A percentile compares a stretch with the other conserved stretches of the same genome.
These are phyloP conservation scores for Pipistrellus pipistrellus DNA, from an alignment of 2,797 vertebrate genomes.

Conservation along the genomic window DNA sequence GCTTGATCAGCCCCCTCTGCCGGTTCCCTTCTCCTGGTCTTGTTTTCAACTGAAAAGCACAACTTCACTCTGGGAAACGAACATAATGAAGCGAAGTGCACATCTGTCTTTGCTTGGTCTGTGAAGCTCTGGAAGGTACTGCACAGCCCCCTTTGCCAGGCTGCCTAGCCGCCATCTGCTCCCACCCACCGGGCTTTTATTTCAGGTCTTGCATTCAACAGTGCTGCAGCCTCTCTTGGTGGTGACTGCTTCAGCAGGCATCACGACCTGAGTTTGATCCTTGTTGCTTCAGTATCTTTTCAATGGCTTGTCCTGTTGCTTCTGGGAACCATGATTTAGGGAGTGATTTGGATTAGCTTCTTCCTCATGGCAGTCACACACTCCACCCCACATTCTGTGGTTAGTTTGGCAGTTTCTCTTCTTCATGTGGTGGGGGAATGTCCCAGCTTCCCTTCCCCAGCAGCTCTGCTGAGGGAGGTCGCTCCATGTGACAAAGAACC, in stretches of 20 bases:
- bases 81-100: not conserved
- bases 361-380: not conserved
- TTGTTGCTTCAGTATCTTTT: not conserved
- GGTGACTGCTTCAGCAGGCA: not conserved
- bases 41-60: not conserved
- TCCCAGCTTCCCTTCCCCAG: not conserved
- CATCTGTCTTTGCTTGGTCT: not conserved
- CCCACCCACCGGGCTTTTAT: not conserved
- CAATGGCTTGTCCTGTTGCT: not conserved
- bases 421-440: not conserved
- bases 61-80: not conserved
- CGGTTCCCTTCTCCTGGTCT: not conserved
- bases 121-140: not conserved
- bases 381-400: not conserved
- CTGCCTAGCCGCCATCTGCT: not conserved
- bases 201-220: not conserved
- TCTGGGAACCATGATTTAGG: not conserved
- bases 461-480: not conserved
- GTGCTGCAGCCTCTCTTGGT: not conserved
- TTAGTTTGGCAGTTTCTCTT: conserved; percentile 42
- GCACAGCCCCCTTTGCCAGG: not conserved
- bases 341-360: not conserved
- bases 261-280: not conserved
- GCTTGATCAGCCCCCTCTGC: too few species aligned
- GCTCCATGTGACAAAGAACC: not conserved